Percentiles rank a stretch among this genome's conserved stretches.
Evolutionary conservation across 2,113 vertebrate species (phyloP).

Genomic region (Poeciliopsis retropinna): DNA sequence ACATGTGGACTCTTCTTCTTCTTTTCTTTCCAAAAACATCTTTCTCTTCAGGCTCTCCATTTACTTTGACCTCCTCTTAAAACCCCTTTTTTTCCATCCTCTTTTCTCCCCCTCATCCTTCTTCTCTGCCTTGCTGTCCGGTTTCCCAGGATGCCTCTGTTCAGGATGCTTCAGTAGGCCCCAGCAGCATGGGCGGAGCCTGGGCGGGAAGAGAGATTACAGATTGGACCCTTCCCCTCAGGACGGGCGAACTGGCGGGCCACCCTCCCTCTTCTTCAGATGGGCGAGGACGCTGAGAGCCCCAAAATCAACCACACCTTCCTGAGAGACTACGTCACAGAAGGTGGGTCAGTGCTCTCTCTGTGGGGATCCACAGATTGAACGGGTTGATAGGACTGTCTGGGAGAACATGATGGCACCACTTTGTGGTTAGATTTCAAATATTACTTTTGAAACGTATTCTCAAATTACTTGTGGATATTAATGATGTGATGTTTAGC

Average conservation of each 20-base stretch:
- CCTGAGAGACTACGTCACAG: conserved; percentile 99
- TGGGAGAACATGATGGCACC: not conserved
- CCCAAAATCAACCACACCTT: conserved; percentile 99
- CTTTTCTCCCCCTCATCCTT: conserved; percentile 13
- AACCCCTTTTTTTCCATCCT: conserved; percentile 19
- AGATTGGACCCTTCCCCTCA: conserved; percentile 91
- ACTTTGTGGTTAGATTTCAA: not conserved
- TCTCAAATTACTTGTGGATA: too few relatives aligned
- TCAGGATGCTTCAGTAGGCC: conserved; percentile 88
- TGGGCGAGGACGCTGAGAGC: conserved; percentile 98
- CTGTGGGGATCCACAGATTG: conserved; percentile 35
- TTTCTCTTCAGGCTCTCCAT: conserved; percentile 36
- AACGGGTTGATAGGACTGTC: not conserved
- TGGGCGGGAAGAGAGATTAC: conserved; percentile 88
- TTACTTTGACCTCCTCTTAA: conserved; percentile 8
- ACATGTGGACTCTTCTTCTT: conserved; percentile 24
- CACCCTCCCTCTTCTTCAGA: conserved; percentile 90
- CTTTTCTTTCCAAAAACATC: conserved; percentile 24
- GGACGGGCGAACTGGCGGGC: conserved; percentile 91
- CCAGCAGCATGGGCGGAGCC: conserved; percentile 93
- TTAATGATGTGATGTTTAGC: not conserved
- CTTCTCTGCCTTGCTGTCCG: conserved; percentile 47
- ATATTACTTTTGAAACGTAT: too few relatives aligned
- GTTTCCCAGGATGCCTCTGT: conserved; percentile 86
- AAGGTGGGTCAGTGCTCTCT: conserved; percentile 77